These are phyloP conservation scores for Resseliella maxima DNA, from an alignment of 2,888 invertebrate genomes.

Conservation along the genomic window DNA sequence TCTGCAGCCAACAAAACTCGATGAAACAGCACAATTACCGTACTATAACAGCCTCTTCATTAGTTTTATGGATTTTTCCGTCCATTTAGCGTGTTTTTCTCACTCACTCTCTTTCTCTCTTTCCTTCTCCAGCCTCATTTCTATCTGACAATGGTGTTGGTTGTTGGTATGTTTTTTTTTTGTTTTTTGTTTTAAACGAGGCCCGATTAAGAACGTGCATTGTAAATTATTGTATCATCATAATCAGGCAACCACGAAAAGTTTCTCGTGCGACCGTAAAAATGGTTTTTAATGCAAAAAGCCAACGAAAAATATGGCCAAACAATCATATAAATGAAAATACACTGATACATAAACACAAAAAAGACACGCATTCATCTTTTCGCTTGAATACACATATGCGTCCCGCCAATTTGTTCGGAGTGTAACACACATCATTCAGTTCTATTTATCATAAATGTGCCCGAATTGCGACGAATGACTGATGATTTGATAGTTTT, in stretches of 20 bases:
- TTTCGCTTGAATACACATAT: background rate
- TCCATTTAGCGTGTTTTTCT: background rate
- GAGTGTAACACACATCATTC: background rate
- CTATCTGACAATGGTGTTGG: background rate
- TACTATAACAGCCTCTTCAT: background rate
- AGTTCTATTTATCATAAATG: conserved; percentile 23
- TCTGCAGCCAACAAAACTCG: background rate
- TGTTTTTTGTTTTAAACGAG: conserved; percentile 14
- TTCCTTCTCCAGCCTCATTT: background rate
- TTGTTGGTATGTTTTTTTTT: too few relatives aligned
- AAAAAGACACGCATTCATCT: background rate
- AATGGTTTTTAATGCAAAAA: conserved; percentile 3
- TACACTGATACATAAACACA: background rate
- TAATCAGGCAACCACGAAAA: conserved; percentile 22
- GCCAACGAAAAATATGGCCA: background rate
- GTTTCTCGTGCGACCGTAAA: background rate
- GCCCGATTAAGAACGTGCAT: conserved; percentile 11
- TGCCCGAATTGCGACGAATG: background rate
- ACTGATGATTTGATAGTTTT: conserved; percentile 50
- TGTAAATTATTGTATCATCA: conserved; percentile 28
- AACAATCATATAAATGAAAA: background rate
- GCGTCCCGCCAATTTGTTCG: background rate
- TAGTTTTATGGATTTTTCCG: background rate
- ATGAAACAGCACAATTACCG: background rate
- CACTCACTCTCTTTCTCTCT: background rate